A percentile compares a stretch with the other conserved stretches of the same genome.
These are phyloP conservation scores for Bergia sp. DNA, from an alignment of 92 coral and sea anemone species.

Conservation along the genomic window DNA sequence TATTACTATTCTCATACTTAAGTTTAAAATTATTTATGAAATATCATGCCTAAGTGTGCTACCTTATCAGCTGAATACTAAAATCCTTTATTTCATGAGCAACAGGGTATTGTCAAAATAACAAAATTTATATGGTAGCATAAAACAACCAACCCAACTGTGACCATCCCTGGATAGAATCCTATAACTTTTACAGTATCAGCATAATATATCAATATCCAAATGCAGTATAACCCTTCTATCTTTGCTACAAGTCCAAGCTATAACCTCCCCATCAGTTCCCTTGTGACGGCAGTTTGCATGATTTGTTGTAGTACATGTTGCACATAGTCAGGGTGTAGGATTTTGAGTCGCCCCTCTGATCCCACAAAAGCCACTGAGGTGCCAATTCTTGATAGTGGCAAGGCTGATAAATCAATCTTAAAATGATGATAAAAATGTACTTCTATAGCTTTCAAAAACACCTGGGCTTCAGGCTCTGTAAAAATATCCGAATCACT, in stretches of 20 bases:
- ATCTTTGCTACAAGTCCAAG: not conserved
- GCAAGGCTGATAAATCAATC: conserved; percentile 66
- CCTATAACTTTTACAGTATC: too few species aligned
- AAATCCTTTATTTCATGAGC: too few species aligned
- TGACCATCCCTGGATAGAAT: too few species aligned
- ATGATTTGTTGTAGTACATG: conserved; percentile 89
- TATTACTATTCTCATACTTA: too few species aligned
- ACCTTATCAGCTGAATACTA: too few species aligned
- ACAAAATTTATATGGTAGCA: too few species aligned
- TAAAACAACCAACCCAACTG: too few species aligned
- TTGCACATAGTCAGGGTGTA: conserved; percentile 67
- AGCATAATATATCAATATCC: too few species aligned
- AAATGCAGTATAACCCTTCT: not conserved
- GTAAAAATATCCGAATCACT: conserved; percentile 72
- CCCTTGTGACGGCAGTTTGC: conserved; percentile 58
- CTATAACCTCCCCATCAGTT: conserved; percentile 64
- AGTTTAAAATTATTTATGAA: too few species aligned
- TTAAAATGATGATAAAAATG: conserved; percentile 96
- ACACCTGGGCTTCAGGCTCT: conserved; percentile 71
- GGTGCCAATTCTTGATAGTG: conserved; percentile 77
- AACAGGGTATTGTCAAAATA: too few species aligned
- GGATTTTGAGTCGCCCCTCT: conserved; percentile 86
- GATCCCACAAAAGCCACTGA: conserved; percentile 78
- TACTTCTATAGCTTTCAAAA: conserved; percentile 77
- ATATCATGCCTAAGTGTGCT: too few species aligned